These are phyloP conservation scores for Strongylocentrotus purpuratus DNA, from an alignment of 35 echinoderm and acorn worm species.

Conservation along the genomic window DNA sequence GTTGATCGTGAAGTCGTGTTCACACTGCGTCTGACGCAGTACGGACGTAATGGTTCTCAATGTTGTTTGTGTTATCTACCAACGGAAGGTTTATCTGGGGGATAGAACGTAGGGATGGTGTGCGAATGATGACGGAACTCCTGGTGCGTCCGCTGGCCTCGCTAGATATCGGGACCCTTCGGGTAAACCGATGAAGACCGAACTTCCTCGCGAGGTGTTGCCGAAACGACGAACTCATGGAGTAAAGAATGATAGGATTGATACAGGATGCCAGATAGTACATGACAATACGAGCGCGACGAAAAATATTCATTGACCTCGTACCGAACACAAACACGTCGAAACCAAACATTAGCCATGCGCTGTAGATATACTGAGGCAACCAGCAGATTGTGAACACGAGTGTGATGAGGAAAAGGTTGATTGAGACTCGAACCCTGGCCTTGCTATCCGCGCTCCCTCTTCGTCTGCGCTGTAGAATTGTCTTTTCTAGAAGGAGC, in stretches of 20 bases:
- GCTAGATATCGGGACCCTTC: neutral
- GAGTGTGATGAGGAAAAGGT: slow-evolving; percentile 32
- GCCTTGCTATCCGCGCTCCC: slow-evolving; percentile 20
- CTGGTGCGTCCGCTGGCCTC: slow-evolving; percentile 37
- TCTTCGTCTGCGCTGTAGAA: slow-evolving; percentile 23
- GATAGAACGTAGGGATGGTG: slow-evolving; percentile 31
- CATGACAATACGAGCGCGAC: slow-evolving; percentile 6
- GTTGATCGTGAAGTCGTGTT: neutral
- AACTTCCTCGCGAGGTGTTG: slow-evolving; percentile 44
- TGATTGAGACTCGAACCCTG: slow-evolving; percentile 29
- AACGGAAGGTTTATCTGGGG: slow-evolving; percentile 14
- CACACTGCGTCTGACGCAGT: slow-evolving; percentile 20
- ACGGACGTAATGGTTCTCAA: slow-evolving; percentile 13
- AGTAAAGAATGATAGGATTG: slow-evolving; percentile 38
- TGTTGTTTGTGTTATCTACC: neutral
- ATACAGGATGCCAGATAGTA: slow-evolving; percentile 46
- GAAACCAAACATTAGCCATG: slow-evolving; percentile 22
- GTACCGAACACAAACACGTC: neutral
- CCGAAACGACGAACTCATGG: slow-evolving; percentile 44
- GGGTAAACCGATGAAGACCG: neutral
- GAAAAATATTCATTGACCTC: neutral
- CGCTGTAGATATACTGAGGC: slow-evolving; percentile 34
- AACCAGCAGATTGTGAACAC: slow-evolving; percentile 41
- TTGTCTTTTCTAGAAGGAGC: slow-evolving; percentile 10
- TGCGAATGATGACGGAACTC: slow-evolving; percentile 19